Base-by-base conservation (phyloP, 2,888 invertebrate species). In the Apantesis nais region DNA sequence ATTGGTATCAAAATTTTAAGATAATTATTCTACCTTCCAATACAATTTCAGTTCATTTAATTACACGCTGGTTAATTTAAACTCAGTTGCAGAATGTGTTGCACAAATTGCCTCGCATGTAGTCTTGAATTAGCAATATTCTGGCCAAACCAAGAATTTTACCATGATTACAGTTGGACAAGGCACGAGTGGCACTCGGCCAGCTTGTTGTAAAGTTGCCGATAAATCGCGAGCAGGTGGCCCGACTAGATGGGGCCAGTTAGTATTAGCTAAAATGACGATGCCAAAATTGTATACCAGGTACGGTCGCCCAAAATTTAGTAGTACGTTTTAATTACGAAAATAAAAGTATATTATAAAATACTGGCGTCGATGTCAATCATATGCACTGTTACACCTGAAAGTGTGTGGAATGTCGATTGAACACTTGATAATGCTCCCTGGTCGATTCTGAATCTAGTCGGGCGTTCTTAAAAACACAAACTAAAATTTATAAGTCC, bases 141-240 rank as follows among this genome's bases (percentile, higher is more conserved):
- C 66, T 75, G 69, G 70, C 78, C 67, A 74, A 79, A 78, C 80
- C 82, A 78, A 82, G 80, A 74, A 68, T 63, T 64, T 41, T 58
- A n/a, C 19, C 62, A 66, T 66, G 63, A 72, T 67, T 67, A 71
- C 80, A 75, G 74, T 77, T 72, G 80, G 73, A 69, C 71, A 76
- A 81, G 75, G 76, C 73, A 78, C 76, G 82, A 83, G 87, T 90
- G 90, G 90, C 90, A 89, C 78, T 82, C 78, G 83, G 90, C 90
- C 90, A 90, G 87, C 80, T 80, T 76, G 82, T 80, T 90, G 90
- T 90, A 88, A 85, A 85, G 85, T 85, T 81, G 85, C 67, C 85
- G 79, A 88, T 90, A 90, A 88, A 88, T 89, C 78, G 74, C 58
- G 86, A 80, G 83, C 90, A 90, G 89, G 89, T 90, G 90, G 78